These are phyloP conservation scores for Boulengeromyrus knoepffleri DNA, from an alignment of 2,113 vertebrate species.

Conservation along the genomic window DNA sequence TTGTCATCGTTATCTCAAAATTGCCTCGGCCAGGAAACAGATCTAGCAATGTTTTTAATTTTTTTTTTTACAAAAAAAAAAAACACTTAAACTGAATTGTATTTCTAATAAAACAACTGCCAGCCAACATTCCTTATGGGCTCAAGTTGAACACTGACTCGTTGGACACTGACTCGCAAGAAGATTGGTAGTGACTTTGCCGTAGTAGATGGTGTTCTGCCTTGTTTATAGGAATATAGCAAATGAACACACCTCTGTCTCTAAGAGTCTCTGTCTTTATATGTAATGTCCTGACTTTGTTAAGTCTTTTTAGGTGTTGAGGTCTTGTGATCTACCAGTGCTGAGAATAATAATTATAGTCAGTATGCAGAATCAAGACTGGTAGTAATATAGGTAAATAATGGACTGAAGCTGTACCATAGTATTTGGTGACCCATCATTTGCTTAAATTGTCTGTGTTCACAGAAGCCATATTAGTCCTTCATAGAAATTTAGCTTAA, in stretches of 20 bases:
- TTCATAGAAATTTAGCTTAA: slow-evolving; percentile 7
- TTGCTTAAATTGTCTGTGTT: neutral
- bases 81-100: neutral
- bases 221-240: neutral
- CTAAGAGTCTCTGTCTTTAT: neutral
- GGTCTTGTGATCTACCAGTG: neutral
- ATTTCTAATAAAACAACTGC: neutral
- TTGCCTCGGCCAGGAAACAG: neutral
- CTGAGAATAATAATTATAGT: neutral
- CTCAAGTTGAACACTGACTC: neutral
- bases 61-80: neutral
- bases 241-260: neutral
- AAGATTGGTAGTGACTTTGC: neutral
- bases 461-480: neutral
- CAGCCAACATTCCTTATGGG: neutral
- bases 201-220: neutral
- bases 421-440: neutral
- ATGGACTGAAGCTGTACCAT: neutral
- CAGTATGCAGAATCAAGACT: neutral
- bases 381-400: neutral
- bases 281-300: neutral
- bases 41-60: neutral
- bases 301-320: neutral
- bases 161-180: neutral
- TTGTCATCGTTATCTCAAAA: neutral